These are phyloP conservation scores for Octopus bimaculoides DNA, from an alignment of 1,140 invertebrate genomes.

Conservation along the genomic window DNA sequence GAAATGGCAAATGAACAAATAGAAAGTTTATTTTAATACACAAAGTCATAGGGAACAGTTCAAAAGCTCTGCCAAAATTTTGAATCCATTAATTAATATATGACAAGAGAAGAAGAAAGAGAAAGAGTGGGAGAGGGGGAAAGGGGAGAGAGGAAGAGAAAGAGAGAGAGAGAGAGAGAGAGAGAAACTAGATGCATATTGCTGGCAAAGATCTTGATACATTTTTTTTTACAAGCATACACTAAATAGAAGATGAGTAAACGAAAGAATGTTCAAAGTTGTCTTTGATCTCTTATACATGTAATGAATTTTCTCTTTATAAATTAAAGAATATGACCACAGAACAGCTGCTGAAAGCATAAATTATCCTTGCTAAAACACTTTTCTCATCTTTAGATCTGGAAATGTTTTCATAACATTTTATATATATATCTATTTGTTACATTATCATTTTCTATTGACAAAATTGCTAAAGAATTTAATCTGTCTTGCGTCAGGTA, in stretches of 20 bases:
- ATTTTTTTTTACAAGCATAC: neutral
- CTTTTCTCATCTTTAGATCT: conserved; percentile 5
- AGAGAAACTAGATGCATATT: neutral
- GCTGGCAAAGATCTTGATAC: neutral
- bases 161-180: neutral
- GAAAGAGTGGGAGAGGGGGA: too few species aligned
- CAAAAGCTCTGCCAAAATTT: neutral
- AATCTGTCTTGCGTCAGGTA: neutral
- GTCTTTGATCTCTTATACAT: neutral
- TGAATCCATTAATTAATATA: neutral
- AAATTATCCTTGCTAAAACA: neutral
- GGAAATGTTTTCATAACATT: neutral
- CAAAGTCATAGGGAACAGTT: neutral
- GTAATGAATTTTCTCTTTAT: neutral
- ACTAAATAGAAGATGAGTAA: conserved; percentile 7
- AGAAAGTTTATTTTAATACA: neutral
- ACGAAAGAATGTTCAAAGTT: neutral
- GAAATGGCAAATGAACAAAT: neutral
- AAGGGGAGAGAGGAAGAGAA: too few species aligned
- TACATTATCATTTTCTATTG: neutral
- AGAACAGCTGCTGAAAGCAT: neutral
- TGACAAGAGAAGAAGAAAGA: too few species aligned
- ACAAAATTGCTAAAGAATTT: conserved; percentile 7
- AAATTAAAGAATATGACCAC: conserved; percentile 3
- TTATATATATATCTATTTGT: neutral